These are phyloP conservation scores for Tetragonisca angustula DNA, from an alignment of 2,888 invertebrate species.

Conservation along the genomic window DNA sequence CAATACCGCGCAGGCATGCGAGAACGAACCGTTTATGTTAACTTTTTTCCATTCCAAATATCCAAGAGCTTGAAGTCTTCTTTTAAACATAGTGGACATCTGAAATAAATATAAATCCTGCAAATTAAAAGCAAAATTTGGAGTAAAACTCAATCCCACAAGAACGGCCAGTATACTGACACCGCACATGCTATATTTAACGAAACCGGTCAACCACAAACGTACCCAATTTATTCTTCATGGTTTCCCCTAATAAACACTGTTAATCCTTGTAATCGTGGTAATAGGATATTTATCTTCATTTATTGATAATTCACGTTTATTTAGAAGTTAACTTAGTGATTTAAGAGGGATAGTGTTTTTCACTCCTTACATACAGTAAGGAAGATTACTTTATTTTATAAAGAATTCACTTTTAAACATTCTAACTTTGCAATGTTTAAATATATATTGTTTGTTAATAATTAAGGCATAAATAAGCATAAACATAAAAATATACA, in stretches of 20 bases:
- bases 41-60: slow-evolving; percentile 91
- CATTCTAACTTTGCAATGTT: too few relatives aligned
- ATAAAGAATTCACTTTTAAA: too few relatives aligned
- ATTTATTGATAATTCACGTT: too few relatives aligned
- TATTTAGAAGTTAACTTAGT: too few relatives aligned
- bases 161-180: not conserved
- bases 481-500: not conserved
- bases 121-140: not conserved
- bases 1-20: too few relatives aligned
- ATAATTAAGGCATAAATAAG: not conserved
- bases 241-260: not conserved
- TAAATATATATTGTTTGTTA: not conserved
- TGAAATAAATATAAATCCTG: not conserved
- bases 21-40: slow-evolving; percentile 86
- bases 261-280: too few relatives aligned
- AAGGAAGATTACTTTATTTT: too few relatives aligned
- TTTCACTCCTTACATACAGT: too few relatives aligned
- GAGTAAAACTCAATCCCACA: not conserved
- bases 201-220: slow-evolving; percentile 1
- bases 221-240: not conserved
- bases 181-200: not conserved
- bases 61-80: slow-evolving; percentile 91
- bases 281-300: too few relatives aligned
- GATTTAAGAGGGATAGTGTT: too few relatives aligned
- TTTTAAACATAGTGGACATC: slow-evolving; percentile 88